phyloP scores from a whole-genome alignment of 1,140 invertebrate species.

The Meloidogyne floridensis region DNA sequence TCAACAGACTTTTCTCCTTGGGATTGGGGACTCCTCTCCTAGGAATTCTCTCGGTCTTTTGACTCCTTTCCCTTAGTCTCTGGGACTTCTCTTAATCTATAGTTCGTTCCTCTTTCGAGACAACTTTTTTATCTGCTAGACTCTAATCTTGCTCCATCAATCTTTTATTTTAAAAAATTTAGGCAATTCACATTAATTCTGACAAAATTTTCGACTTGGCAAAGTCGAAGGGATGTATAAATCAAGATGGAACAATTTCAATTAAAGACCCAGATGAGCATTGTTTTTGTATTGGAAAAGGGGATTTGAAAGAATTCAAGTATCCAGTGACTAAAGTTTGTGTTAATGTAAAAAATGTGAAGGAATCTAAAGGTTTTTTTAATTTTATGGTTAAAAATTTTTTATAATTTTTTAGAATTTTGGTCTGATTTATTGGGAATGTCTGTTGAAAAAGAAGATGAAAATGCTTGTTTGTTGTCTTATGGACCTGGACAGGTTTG shows the following conservation, averaged over 20 bases:
- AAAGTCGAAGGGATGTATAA: slow-evolving; percentile 23
- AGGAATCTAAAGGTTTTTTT: slow-evolving; percentile 72
- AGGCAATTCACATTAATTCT: slow-evolving; percentile 79
- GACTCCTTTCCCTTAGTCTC: too few relatives aligned
- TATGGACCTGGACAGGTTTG: slow-evolving; percentile 49
- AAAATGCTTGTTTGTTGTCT: slow-evolving; percentile 35
- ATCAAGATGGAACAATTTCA: slow-evolving; percentile 62
- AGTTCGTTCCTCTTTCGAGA: too few relatives aligned
- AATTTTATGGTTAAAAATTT: not conserved
- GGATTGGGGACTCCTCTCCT: too few relatives aligned
- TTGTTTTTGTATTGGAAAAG: slow-evolving; percentile 79
- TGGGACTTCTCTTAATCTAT: too few relatives aligned
- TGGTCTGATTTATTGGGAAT: slow-evolving; percentile 57
- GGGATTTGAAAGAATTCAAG: slow-evolving; percentile 68
- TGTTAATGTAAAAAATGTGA: slow-evolving; percentile 78
- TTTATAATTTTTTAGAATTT: slow-evolving; percentile 42
- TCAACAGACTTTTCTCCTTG: too few relatives aligned
- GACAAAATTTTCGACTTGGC: slow-evolving; percentile 73
- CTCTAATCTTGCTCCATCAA: slow-evolving; percentile 35
- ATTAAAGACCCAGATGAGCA: slow-evolving; percentile 86
- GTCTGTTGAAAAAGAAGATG: slow-evolving; percentile 38
- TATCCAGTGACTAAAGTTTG: slow-evolving; percentile 83
- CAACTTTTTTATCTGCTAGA: too few relatives aligned
- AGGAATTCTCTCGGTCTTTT: too few relatives aligned
- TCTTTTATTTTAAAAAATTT: slow-evolving; percentile 43